Evolutionary conservation across 1,140 invertebrate genomes (phyloP), one percentile per base, ranked within the genome.

Genomic region (Leguminivora glycinivorella): DNA sequence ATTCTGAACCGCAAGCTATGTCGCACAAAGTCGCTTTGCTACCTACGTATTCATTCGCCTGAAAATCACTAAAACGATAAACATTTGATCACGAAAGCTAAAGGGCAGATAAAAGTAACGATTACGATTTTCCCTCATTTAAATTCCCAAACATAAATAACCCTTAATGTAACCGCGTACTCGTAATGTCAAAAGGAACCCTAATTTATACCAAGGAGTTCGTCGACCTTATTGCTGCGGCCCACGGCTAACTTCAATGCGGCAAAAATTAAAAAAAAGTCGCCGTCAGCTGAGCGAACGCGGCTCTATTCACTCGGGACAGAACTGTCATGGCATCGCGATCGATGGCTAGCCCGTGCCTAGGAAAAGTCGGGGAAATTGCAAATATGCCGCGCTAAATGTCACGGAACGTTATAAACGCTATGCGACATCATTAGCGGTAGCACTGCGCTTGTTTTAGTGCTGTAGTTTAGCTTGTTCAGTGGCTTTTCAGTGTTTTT

Each of bases 261-360:
- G 40, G 58, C 56, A 79, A 72, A 75, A 74, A 72, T 70, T 73
- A 77, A 82, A 84, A 83, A 86, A 84, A 85, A 79, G 72, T 74
- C 70, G 78, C 83, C 85, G 88, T 90, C 88, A 90, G 88, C 88
- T 90, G 88, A 83, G 88, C 83, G 80, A 82, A 70, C 75, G 76
- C 70, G 25, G 75, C 81, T 34, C 74, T 88, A 84, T 90, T 90
- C 88, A 85, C 70, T 75, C 70, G 85, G 85, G 85, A 79, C 73
- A 72, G 77, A 85, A 76, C 87, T 90, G 87, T 88, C 88, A 90
- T 90, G 88, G 85, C 85, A 74, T 56, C 81, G 79, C 84, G 85
- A 90, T 90, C 88, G 87, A 90, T 90, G 81, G 26, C 79, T 82
- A 74, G 74, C 81, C 80, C 79, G 74, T 77, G 78, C 79, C 76